Evolutionary conservation across 2,888 invertebrate genomes (phyloP).

Genomic region (Mythimna ferrago): DNA sequence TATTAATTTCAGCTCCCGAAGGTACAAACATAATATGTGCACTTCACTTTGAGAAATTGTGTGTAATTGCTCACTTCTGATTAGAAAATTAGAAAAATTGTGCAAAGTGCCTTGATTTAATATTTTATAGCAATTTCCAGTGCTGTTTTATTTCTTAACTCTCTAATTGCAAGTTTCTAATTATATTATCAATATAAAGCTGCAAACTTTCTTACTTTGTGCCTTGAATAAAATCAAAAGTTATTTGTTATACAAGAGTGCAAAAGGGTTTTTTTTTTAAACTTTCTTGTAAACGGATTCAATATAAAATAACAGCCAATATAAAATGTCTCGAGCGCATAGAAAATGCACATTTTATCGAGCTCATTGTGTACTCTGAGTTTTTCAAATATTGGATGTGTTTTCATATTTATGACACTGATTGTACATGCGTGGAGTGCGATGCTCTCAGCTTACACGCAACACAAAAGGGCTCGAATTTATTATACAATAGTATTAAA

Average conservation of each 20-base stretch:
- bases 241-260: no score
- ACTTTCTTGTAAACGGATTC: conserved; percentile 1
- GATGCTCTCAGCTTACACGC: conserved; percentile 29
- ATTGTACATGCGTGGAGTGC: conserved; percentile 48
- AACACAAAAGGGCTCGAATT: conserved; percentile 47
- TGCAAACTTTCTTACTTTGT: background rate
- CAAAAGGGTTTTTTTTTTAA: background rate
- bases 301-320: conserved; percentile 1
- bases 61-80: conserved; percentile 51
- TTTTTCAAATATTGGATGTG: conserved; percentile 42
- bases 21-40: conserved; percentile 41
- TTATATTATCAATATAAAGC: background rate
- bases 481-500: conserved; percentile 58
- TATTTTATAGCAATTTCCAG: conserved; percentile 35
- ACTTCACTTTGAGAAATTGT: conserved; percentile 44
- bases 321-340: conserved; percentile 23
- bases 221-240: conserved; percentile 4
- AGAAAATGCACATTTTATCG: conserved; percentile 40
- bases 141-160: conserved; percentile 15
- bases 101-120: conserved; percentile 26
- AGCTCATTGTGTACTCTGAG: conserved; percentile 20
- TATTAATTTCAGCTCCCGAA: conserved; percentile 41
- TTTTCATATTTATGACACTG: conserved; percentile 55
- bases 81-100: conserved; percentile 49
- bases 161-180: conserved; percentile 14